A percentile compares a stretch with the other conserved stretches of the same genome.
Conservation (phyloP, 1,140 invertebrate genomes). For the Glossosoma conforme region DNA sequence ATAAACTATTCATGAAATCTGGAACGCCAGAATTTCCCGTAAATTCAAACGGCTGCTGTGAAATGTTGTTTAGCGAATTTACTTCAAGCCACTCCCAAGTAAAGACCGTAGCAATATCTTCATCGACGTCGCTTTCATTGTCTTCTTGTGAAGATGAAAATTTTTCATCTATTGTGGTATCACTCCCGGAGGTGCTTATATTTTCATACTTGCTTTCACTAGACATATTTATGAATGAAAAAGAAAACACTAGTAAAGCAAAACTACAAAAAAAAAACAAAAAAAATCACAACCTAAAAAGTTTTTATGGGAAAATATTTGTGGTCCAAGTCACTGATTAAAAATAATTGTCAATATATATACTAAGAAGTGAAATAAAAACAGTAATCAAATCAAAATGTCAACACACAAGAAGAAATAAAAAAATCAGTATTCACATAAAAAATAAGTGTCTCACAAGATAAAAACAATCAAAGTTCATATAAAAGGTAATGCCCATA, state of each 20-base stretch:
- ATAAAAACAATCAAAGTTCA: too few relatives aligned
- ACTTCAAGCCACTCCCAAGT: conserved; percentile 5
- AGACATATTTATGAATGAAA: conserved; percentile 3
- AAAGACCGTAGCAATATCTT: background rate
- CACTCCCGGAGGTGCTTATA: conserved; percentile 14
- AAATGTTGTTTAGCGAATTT: conserved; percentile 8
- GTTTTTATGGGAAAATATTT: background rate
- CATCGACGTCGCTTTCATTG: background rate
- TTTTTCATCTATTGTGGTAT: conserved; percentile 8
- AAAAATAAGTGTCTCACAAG: too few relatives aligned
- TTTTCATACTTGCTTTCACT: conserved; percentile 12
- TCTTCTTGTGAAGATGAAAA: conserved; percentile 4
- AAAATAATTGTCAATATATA: too few relatives aligned
- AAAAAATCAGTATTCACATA: too few relatives aligned
- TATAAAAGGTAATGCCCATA: too few relatives aligned
- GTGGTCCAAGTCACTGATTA: conserved; percentile 1
- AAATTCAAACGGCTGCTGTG: conserved; percentile 7
- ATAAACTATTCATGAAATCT: conserved; percentile 2
- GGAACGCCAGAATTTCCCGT: conserved; percentile 9
- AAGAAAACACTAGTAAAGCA: conserved; percentile 6
- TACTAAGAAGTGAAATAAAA: too few relatives aligned
- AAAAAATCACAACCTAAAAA: conserved; percentile 1
- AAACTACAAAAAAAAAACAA: too few relatives aligned
- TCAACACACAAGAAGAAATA: too few relatives aligned
- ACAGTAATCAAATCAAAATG: too few relatives aligned